Percentiles rank a stretch among this genome's conserved stretches.
Evolutionary conservation across 2,888 invertebrate species (phyloP).

Genomic region (Mythimna lalbum): DNA sequence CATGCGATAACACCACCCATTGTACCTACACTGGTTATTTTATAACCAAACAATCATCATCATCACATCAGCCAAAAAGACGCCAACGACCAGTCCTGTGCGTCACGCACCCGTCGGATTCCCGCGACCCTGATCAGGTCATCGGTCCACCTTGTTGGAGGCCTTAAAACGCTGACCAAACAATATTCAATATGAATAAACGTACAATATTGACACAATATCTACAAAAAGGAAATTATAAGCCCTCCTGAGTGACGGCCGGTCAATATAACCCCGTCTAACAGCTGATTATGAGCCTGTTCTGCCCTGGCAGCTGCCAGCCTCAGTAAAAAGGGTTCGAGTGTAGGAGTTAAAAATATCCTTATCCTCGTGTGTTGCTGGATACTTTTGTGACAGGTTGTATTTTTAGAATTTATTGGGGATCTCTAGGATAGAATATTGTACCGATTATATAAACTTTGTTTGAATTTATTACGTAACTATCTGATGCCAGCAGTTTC

Average conservation of each 20-base stretch:
- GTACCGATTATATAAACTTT: too few relatives aligned
- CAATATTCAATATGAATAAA: not conserved
- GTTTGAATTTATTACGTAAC: too few relatives aligned
- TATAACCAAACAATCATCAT: not conserved
- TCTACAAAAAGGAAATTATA: conserved; percentile 23
- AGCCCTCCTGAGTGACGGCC: not conserved
- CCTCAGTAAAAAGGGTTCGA: conserved; percentile 43
- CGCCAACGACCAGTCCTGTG: too few relatives aligned
- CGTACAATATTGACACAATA: conserved; percentile 4
- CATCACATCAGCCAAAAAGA: too few relatives aligned
- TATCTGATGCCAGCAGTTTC: too few relatives aligned
- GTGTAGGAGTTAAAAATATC: conserved; percentile 33
- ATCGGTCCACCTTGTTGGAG: too few relatives aligned
- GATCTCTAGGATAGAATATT: not conserved
- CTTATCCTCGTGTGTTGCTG: not conserved
- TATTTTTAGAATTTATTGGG: conserved; percentile 1
- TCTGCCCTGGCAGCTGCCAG: conserved; percentile 43
- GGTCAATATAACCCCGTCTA: conserved; percentile 8
- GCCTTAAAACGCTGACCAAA: too few relatives aligned
- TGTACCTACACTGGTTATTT: too few relatives aligned
- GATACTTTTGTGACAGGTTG: conserved; percentile 15
- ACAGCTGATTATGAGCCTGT: conserved; percentile 13
- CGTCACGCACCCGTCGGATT: too few relatives aligned
- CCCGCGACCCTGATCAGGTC: too few relatives aligned
- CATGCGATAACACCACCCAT: too few relatives aligned